Base-by-base conservation (phyloP, 2,797 vertebrate genomes). In the Lophotriccus pileatus region DNA sequence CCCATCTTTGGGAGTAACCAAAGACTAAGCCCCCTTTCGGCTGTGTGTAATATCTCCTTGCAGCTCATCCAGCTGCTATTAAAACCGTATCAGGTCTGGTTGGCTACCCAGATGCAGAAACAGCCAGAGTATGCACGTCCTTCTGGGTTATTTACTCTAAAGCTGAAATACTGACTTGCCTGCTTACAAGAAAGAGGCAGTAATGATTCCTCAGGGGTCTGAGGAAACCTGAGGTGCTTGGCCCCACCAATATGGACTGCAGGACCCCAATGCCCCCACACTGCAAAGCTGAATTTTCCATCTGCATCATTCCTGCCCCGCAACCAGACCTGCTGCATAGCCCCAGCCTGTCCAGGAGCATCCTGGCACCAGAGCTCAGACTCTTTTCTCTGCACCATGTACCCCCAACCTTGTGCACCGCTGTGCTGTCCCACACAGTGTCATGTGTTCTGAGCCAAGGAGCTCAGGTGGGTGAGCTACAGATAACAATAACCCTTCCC, bases 401-500 rank as follows among this genome's bases (percentile, higher is more conserved):
- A 7, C 2, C 14, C 25, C 9, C 37, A 22, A 8, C 28, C 37
- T 37, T 5, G 17, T 2, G 46, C 3, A 2, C 17, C 5, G 73
- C 46, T 0, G 1, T 32, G 30, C 44, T 44, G 66, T 53, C 52
- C 18, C 88, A 41, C 78, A 37, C 47, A 16, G 41, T 0, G 32
- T 24, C 22, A 1, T 0, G 14, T 21, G 74, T 7, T n/a, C 49
- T 2, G 56, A 47, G 52, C 36, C 2, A 0, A 30, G 36, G 18
- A 23, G n/a, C 37, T 32, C 34, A 6, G n/a, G 50, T 24, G 44
- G 78, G 66, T 2, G 10, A 93, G 30, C 73, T 63, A 18, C 6
- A 0, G n/a, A 1, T 4, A 10, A 2, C 41, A 55, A 3, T 22
- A 12, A 0, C 34, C 22, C 25, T 60, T 49, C 43, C 67, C 3